Conservation (phyloP, 1,140 invertebrate species). For the Idris sp. region DNA sequence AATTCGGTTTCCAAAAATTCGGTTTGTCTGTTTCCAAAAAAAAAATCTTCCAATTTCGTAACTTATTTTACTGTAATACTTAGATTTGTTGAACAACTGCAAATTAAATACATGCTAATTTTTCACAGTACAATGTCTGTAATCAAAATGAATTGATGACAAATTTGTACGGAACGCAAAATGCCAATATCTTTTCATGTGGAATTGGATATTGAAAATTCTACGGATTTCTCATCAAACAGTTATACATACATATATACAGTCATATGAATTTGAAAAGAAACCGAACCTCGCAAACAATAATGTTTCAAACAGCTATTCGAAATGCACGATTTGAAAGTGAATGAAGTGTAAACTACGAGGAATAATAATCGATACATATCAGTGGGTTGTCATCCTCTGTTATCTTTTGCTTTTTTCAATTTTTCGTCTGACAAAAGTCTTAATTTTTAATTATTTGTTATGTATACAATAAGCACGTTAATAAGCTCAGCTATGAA, state of each 20-base stretch:
- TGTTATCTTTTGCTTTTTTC: slow-evolving; percentile 10
- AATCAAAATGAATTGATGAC: slow-evolving; percentile 10
- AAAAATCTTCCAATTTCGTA: too few species aligned
- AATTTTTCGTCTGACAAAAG: slow-evolving; percentile 25
- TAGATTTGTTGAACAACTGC: too few species aligned
- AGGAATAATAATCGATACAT: slow-evolving; percentile 20
- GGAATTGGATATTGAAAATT: too few species aligned
- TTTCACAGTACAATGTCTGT: too few species aligned
- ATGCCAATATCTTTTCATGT: slow-evolving; percentile 2
- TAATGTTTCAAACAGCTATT: slow-evolving; percentile 7
- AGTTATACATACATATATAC: slow-evolving; percentile 53
- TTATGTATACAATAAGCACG: slow-evolving; percentile 54
- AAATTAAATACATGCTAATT: too few species aligned
- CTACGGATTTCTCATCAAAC: slow-evolving; percentile 21
- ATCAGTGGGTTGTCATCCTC: neutral
- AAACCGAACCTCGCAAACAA: slow-evolving; percentile 11
- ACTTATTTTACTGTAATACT: too few species aligned
- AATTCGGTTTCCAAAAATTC: neutral
- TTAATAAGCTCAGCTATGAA: slow-evolving; percentile 53
- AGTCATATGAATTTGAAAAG: slow-evolving; percentile 16
- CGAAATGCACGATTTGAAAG: slow-evolving; percentile 2
- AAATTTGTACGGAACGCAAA: slow-evolving; percentile 25
- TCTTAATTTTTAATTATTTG: slow-evolving; percentile 46
- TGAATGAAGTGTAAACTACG: neutral
- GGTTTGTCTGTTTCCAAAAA: too few species aligned